Conservation (phyloP, 2,113 vertebrate species). For the Gnathonemus longibarbis region DNA sequence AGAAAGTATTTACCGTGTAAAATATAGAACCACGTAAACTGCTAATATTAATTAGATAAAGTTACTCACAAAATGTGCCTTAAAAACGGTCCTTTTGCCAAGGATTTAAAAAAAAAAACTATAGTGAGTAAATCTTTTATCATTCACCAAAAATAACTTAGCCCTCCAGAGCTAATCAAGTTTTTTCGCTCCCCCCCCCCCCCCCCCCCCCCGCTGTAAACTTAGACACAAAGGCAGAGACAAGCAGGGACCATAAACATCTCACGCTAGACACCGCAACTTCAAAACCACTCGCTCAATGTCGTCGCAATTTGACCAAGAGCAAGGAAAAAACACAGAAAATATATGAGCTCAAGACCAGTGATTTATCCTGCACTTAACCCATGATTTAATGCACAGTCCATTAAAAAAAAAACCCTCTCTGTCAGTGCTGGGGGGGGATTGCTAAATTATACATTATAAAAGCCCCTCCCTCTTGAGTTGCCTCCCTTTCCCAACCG, state of each 20-base stretch:
- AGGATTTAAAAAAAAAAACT: background rate
- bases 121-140: background rate
- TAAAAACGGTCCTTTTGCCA: background rate
- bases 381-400: background rate
- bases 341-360: background rate
- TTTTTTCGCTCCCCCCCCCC: too few relatives aligned
- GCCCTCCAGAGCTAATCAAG: background rate
- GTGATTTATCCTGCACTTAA: background rate
- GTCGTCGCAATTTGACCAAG: background rate
- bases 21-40: background rate
- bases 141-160: background rate
- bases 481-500: background rate
- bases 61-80: background rate
- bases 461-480: background rate
- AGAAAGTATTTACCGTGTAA: background rate
- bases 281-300: background rate
- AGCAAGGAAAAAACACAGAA: background rate
- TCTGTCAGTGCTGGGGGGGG: background rate
- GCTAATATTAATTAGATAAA: background rate
- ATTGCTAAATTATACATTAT: background rate
- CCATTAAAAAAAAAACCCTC: background rate
- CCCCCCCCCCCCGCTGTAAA: background rate
- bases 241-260: background rate
- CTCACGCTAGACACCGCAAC: background rate
- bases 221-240: background rate